Base-by-base conservation (phyloP, 1,140 invertebrate genomes). In the Tetragonula clypearis region DNA sequence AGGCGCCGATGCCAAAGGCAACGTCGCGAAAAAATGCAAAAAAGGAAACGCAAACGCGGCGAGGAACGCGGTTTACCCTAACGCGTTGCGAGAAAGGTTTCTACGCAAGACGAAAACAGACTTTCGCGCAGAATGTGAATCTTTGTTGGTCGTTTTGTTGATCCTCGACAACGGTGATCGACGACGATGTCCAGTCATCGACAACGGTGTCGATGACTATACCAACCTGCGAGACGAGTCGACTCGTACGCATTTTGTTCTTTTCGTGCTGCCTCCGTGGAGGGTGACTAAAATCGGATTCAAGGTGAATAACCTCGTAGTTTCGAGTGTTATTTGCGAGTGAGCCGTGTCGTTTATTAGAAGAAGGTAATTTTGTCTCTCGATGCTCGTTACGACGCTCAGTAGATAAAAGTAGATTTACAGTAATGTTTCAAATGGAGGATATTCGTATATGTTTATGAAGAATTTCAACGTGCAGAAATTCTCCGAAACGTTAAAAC, bases 31-130 rank as follows among this genome's bases (percentile, higher is more conserved):
- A 75, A 85, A 71, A 80, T 69, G 71, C 49, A 79, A 77, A 79
- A 77, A 87, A 85, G 26, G 35, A 68, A 62, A 74, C 21, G 30
- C 6, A 56, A 19, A 5, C 26, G 14, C 5, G 26, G 19, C 49
- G 9, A 4, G 23, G 60, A 74, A 55, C 49, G 78, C 78, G 78
- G 78, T 80, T 84, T 79, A 78, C 41, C 26, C 82, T 30, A n/a
- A 53, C 35, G 41, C 35, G 82, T 21, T 30, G 66, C 19, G 30
- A 49, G 26, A 55, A 21, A 55, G 8, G 23, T 53, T 49, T 65
- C 55, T 62, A n/a, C 53, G 21, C 21, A 41, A 65, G 35, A 78
- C 75, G 58, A 77, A 49, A 77, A 62, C 75, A 49, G 60, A 78
- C 58, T 58, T 58, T 76, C 55, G n/a, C 12, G 2, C 1, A 66